These are phyloP conservation scores for Aphaenogaster ashmeadi DNA, from an alignment of 1,140 invertebrate genomes.

Conservation along the genomic window DNA sequence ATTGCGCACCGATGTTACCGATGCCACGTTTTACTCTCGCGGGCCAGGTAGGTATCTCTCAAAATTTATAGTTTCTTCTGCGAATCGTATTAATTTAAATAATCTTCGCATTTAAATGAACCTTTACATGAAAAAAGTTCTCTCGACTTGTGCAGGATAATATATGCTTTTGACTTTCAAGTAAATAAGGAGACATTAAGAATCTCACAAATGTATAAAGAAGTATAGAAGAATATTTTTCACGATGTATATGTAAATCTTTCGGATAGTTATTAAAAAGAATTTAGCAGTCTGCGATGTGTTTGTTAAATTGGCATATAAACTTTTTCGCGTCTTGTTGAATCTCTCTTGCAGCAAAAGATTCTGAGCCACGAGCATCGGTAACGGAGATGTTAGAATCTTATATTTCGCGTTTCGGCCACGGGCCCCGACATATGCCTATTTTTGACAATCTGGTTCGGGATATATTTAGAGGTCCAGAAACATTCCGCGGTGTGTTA, in stretches of 20 bases:
- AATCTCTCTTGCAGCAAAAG: background rate
- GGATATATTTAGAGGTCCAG: slow-evolving; percentile 51
- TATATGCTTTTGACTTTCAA: background rate
- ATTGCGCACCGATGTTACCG: slow-evolving; percentile 14
- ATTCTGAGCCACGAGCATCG: background rate
- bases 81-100: background rate
- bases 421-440: slow-evolving; percentile 36
- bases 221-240: background rate
- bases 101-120: background rate
- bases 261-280: slow-evolving; percentile 15
- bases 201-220: background rate
- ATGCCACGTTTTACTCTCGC: slow-evolving; percentile 10
- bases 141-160: background rate
- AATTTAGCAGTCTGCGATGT: background rate
- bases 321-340: background rate
- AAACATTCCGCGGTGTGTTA: slow-evolving; percentile 41
- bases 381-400: slow-evolving; percentile 37
- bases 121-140: background rate
- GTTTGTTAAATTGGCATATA: background rate
- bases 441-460: slow-evolving; percentile 51
- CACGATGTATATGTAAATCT: background rate
- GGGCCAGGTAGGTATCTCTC: slow-evolving; percentile 51
- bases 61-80: background rate
- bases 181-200: background rate
- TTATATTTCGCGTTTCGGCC: slow-evolving; percentile 53